Evolutionary conservation across 92 coral and sea anemone genomes (phyloP), one percentile per base, ranked within the genome.

Genomic region (Micromussa lordhowensis): DNA sequence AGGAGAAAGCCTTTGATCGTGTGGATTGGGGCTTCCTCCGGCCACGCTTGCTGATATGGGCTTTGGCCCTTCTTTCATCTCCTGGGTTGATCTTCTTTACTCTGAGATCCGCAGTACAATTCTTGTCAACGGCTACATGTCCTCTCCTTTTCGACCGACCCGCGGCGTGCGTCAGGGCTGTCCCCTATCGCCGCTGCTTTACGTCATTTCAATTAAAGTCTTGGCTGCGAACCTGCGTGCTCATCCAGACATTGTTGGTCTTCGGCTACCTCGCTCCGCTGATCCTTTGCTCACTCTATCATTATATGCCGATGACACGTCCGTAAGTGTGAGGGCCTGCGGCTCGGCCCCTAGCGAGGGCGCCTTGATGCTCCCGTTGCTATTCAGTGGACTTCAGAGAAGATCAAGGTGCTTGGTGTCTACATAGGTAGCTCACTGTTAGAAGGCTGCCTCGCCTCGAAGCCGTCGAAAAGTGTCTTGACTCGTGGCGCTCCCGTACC

Each of bases 161-260:
- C 79, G 93, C 4, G 93, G 94, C 28, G 94, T 94, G 6, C 78
- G 93, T 15, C 96, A 94, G 57, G 96, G 94, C 0, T 94, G 96
- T 54, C 96, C 94, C 3, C 68, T 86, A 1, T 91, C 91, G 0
- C 92, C 94, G 1, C 30, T 88, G 1, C 77, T 93, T 0, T 91
- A 93, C 59, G 78, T 91, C 1, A 29, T 88, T 1, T 58, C 61
- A 10, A 82, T 87, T 1, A 93, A 93, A 78, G 78, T 88, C 5
- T 31, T 93, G 59, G 93, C 93, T 14, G 81, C 81, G 31, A 63
- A 55, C 35, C 74, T 93, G 40, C 87, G 91, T 38, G 64, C 91
- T 2, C 24, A 75, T 29, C 91, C 91, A 7, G 7, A 14, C 13
- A 85, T 93, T 18, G 19, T 29, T 0, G 93, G 95, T 2, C 54